Evolutionary conservation across 2,888 invertebrate genomes (phyloP).

Genomic region (Polyploca ridens): DNA sequence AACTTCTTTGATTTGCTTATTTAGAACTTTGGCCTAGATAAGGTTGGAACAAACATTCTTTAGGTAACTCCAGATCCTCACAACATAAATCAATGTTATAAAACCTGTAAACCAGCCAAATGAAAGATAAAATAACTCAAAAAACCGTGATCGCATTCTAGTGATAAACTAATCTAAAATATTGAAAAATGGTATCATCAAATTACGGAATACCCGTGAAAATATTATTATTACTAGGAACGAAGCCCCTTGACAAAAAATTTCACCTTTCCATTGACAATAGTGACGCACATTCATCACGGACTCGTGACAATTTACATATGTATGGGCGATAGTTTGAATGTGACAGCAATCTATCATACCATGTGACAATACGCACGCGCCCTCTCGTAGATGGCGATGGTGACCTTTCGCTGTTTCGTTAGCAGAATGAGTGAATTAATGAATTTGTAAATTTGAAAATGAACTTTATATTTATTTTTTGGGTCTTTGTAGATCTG

Average conservation of each 20-base stretch:
- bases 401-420: constrained; percentile 51
- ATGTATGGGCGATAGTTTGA: constrained; percentile 66
- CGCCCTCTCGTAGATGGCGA: constrained; percentile 47
- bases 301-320: constrained; percentile 68
- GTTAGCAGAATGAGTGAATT: constrained; percentile 26
- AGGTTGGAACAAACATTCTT: too few relatives aligned
- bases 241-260: constrained; percentile 36
- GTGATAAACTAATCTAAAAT: neutral
- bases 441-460: constrained; percentile 19
- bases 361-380: constrained; percentile 67
- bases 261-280: constrained; percentile 47
- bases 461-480: too few relatives aligned
- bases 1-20: neutral
- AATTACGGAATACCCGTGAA: constrained; percentile 32
- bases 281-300: constrained; percentile 53
- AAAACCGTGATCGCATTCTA: too few relatives aligned
- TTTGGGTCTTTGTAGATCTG: too few relatives aligned
- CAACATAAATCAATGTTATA: too few relatives aligned
- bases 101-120: too few relatives aligned
- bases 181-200: constrained; percentile 6
- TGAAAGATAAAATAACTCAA: too few relatives aligned
- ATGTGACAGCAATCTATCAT: constrained; percentile 79
- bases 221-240: constrained; percentile 33
- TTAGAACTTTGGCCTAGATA: neutral
- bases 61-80: too few relatives aligned